Conservation (phyloP, 2,113 vertebrate genomes). For the Cariama cristata region DNA sequence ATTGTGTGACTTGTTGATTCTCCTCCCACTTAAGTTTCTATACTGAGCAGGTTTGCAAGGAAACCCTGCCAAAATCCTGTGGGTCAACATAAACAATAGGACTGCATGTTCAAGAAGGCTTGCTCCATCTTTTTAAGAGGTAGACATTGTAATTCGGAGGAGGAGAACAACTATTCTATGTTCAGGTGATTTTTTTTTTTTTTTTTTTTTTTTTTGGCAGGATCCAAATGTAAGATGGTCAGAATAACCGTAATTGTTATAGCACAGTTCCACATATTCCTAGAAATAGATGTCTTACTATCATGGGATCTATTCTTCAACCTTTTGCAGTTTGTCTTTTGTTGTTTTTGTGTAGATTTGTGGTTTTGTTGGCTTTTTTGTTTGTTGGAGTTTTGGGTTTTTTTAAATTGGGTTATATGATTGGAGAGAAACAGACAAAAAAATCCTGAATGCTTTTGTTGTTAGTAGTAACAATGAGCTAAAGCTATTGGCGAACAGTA, state of each 20-base stretch:
- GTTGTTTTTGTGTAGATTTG: not conserved
- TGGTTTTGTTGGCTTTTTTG: too few relatives aligned
- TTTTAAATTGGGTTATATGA: not conserved
- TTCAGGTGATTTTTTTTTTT: not conserved
- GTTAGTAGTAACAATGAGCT: not conserved
- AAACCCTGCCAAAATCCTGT: not conserved
- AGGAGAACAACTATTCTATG: not conserved
- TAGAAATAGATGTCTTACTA: not conserved
- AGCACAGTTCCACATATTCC: not conserved
- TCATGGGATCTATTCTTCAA: not conserved
- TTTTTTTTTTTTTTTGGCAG: not conserved
- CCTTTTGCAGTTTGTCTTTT: not conserved
- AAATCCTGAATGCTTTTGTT: not conserved
- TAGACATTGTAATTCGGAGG: not conserved
- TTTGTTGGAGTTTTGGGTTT: not conserved
- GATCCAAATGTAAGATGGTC: not conserved
- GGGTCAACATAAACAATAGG: not conserved
- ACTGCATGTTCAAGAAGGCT: not conserved
- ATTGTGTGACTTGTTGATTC: not conserved
- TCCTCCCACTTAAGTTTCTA: not conserved
- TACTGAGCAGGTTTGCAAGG: not conserved
- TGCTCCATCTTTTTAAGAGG: not conserved
- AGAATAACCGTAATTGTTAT: not conserved
- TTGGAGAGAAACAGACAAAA: not conserved
- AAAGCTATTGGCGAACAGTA: not conserved